These are phyloP conservation scores for Diuraphis noxia DNA, from an alignment of 1,140 invertebrate genomes.

Conservation along the genomic window DNA sequence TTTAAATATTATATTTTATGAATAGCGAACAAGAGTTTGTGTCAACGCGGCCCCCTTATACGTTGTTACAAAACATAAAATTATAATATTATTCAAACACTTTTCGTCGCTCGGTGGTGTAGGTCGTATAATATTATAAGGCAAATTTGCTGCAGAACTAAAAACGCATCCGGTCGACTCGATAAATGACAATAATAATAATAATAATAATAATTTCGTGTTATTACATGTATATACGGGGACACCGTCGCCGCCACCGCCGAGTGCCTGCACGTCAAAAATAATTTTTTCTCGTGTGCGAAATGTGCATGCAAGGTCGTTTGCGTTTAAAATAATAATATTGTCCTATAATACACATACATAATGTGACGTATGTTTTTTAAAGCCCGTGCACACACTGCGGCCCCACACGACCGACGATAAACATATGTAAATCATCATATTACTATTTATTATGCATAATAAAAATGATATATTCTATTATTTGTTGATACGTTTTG, in stretches of 20 bases:
- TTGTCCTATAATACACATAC: constrained; percentile 8
- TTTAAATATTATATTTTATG: background rate
- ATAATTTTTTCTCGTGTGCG: constrained; percentile 11
- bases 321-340: constrained; percentile 29
- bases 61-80: background rate
- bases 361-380: background rate
- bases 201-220: background rate
- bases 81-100: background rate
- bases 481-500: background rate
- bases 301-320: constrained; percentile 32
- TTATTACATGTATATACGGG: background rate
- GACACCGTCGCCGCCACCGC: background rate
- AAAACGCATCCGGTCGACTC: background rate
- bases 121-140: background rate
- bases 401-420: too few species aligned
- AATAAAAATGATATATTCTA: background rate
- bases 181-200: constrained; percentile 5
- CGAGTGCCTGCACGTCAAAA: background rate
- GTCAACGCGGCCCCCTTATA: too few species aligned
- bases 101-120: background rate
- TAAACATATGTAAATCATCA: background rate
- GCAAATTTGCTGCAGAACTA: background rate
- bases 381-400: background rate
- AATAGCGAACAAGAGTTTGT: background rate
- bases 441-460: background rate